A percentile compares a stretch with the other conserved stretches of the same genome.
Evolutionary conservation across 2,113 vertebrate genomes (phyloP).

Genomic region (Apaloderma vittatum): DNA sequence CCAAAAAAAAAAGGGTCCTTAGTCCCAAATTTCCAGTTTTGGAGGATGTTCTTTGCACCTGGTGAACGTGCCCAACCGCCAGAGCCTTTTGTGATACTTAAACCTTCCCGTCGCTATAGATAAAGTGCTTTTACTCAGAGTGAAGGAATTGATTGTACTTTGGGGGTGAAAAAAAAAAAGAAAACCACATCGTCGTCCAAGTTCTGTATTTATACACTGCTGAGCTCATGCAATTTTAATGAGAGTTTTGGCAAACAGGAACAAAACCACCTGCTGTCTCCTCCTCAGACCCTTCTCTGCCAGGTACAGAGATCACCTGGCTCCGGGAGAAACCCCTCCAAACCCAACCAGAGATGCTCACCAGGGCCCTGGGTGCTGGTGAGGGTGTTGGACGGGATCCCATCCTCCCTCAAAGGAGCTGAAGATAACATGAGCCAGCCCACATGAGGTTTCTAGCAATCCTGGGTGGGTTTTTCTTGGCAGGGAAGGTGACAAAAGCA

Average conservation of each 20-base stretch:
- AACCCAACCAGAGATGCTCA: background rate
- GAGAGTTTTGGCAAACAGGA: background rate
- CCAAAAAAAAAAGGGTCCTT: rapidly evolving
- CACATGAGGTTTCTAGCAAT: background rate
- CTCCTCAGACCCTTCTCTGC: background rate
- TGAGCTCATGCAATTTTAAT: background rate
- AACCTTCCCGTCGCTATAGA: background rate
- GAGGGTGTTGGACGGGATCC: background rate
- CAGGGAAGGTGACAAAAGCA: background rate
- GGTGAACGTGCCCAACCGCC: background rate
- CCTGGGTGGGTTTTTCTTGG: background rate
- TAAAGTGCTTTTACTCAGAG: slow-evolving; percentile 6
- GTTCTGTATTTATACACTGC: background rate
- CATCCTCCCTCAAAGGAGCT: background rate
- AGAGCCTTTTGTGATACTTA: background rate
- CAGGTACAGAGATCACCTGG: background rate
- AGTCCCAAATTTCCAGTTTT: background rate
- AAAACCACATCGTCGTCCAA: background rate
- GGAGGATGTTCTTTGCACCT: background rate
- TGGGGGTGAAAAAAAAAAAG: background rate
- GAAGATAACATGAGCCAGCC: background rate
- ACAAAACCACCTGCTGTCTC: rapidly evolving
- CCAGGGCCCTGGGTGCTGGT: background rate
- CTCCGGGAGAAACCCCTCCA: background rate
- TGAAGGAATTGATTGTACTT: slow-evolving; percentile 12